A percentile compares a stretch with the other conserved stretches of the same genome.
phyloP scores from a whole-genome alignment of 2,113 vertebrate genomes.

The Geococcyx californianus region DNA sequence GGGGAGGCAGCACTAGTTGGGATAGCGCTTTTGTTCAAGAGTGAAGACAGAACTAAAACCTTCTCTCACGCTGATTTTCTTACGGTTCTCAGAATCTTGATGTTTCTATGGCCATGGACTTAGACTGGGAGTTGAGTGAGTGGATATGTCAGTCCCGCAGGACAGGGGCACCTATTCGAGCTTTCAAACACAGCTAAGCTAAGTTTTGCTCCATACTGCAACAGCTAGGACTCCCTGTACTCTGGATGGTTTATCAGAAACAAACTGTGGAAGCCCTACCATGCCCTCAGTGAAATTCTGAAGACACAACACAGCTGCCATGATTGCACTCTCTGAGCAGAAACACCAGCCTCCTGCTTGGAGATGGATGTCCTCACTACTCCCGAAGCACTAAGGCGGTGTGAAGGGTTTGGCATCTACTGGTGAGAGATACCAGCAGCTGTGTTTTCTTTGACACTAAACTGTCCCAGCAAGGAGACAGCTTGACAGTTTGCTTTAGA shows the following conservation, averaged over 20 bases:
- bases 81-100: neutral
- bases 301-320: neutral
- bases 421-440: neutral
- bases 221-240: rapidly evolving
- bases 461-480: neutral
- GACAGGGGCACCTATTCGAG: neutral
- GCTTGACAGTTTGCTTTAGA: neutral
- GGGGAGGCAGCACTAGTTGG: neutral
- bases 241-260: neutral
- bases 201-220: neutral
- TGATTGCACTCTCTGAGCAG: neutral
- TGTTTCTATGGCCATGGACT: neutral
- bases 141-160: neutral
- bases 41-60: neutral
- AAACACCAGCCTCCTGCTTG: neutral
- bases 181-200: neutral
- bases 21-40: neutral
- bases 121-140: neutral
- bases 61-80: neutral
- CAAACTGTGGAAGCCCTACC: neutral
- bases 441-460: neutral
- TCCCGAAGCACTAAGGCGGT: neutral
- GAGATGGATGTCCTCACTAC: neutral
- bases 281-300: neutral
- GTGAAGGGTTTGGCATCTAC: neutral